Evolutionary conservation across 2,113 vertebrate species (phyloP).

Genomic region (Vidua chalybeata): DNA sequence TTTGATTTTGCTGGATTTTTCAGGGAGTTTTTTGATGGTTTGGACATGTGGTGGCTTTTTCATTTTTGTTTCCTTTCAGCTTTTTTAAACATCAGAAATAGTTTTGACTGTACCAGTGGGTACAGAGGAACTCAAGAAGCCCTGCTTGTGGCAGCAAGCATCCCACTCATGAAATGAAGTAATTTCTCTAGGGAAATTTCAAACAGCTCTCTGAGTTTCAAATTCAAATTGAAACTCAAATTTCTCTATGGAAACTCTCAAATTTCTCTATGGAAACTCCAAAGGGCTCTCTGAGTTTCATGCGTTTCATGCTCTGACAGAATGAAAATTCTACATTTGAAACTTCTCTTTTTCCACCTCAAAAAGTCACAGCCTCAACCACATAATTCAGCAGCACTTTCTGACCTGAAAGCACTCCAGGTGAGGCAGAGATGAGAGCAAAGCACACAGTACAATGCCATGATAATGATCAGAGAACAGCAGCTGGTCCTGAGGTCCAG

Average conservation of each 20-base stretch:
- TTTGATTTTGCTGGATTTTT: not conserved
- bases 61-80: not conserved
- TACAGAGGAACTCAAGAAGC: not conserved
- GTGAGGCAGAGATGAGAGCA: not conserved
- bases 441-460: rapidly evolving
- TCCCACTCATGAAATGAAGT: not conserved
- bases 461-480: not conserved
- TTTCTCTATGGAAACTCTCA: too few relatives aligned
- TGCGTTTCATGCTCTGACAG: not conserved
- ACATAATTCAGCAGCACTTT: not conserved
- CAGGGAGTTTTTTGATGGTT: not conserved
- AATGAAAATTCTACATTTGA: not conserved
- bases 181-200: not conserved
- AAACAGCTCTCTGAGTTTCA: not conserved
- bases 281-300: not conserved
- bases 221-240: too few relatives aligned
- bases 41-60: not conserved
- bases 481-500: not conserved
- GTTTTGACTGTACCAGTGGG: not conserved
- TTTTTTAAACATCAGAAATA: not conserved
- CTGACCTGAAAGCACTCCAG: not conserved
- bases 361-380: not conserved
- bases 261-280: not conserved
- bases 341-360: not conserved
- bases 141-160: not conserved